Conservation (phyloP, 2,797 vertebrate species). For the Acrocephalus scirpaceus region DNA sequence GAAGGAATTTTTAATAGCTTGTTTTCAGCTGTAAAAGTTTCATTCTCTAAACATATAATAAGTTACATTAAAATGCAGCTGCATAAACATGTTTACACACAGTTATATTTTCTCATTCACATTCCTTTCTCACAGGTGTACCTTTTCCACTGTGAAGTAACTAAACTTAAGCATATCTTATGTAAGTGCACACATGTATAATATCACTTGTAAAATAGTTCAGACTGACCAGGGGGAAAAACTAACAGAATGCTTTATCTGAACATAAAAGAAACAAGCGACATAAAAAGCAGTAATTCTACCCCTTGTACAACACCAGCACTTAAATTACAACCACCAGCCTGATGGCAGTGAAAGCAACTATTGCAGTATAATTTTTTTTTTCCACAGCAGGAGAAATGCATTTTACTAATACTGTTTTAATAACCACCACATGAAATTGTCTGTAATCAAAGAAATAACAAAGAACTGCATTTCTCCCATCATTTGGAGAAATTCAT, state of each 20-base stretch:
- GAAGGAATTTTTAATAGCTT: slow-evolving; percentile 51
- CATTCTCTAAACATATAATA: slow-evolving; percentile 52
- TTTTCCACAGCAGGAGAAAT: not conserved
- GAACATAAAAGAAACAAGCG: slow-evolving; percentile 42
- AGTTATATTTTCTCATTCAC: slow-evolving; percentile 48
- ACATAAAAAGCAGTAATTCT: slow-evolving; percentile 46
- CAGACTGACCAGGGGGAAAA: slow-evolving; percentile 51
- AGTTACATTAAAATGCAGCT: slow-evolving; percentile 69
- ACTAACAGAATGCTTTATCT: slow-evolving; percentile 45
- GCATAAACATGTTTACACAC: slow-evolving; percentile 73
- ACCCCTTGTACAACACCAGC: not conserved
- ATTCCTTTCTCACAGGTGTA: slow-evolving; percentile 66
- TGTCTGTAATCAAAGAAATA: not conserved
- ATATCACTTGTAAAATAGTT: slow-evolving; percentile 40
- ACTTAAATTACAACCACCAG: slow-evolving; percentile 22
- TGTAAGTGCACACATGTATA: slow-evolving; percentile 1
- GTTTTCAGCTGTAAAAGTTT: slow-evolving; percentile 58
- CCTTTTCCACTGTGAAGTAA: slow-evolving; percentile 65
- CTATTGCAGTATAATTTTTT: not conserved
- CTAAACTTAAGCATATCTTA: slow-evolving; percentile 17
- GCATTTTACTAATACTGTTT: not conserved
- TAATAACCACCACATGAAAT: not conserved
- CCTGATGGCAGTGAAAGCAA: not conserved
- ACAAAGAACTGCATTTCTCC: not conserved
- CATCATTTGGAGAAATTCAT: not conserved